These are phyloP conservation scores for Hemiscyllium ocellatum DNA, from an alignment of 2,113 vertebrate genomes.

Conservation along the genomic window DNA sequence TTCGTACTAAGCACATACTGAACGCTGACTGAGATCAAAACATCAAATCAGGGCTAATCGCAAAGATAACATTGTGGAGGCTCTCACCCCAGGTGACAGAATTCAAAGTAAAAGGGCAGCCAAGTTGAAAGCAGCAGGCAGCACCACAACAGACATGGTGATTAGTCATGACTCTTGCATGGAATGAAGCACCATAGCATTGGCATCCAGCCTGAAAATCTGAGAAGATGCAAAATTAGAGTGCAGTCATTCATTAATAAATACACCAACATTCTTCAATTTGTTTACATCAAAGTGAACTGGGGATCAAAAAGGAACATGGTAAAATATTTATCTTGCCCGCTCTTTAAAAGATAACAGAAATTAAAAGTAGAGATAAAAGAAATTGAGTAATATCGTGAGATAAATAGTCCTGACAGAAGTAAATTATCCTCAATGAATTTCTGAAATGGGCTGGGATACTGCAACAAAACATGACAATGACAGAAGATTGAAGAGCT, in stretches of 20 bases:
- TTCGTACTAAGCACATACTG: background rate
- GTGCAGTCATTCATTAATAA: background rate
- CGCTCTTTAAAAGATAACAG: background rate
- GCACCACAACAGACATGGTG: slow-evolving; percentile 4
- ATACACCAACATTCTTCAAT: background rate
- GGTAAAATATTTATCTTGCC: background rate
- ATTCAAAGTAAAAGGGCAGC: background rate
- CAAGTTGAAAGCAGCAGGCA: slow-evolving; percentile 5
- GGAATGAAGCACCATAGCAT: background rate
- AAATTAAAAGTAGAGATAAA: background rate
- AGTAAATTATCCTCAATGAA: background rate
- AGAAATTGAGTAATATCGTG: background rate
- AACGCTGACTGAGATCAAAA: background rate
- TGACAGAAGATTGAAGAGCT: background rate
- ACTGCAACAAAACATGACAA: background rate
- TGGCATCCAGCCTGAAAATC: background rate
- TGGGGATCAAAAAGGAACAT: background rate
- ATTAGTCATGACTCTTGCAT: slow-evolving; percentile 11
- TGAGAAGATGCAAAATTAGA: background rate
- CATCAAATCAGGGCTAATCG: background rate
- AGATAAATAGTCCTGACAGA: background rate
- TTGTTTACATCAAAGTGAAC: background rate
- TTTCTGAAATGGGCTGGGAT: background rate
- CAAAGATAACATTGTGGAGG: background rate
- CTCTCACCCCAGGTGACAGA: background rate